Evolutionary conservation across 2,888 invertebrate species (phyloP).

Genomic region (Caenorhabditis becei): DNA sequence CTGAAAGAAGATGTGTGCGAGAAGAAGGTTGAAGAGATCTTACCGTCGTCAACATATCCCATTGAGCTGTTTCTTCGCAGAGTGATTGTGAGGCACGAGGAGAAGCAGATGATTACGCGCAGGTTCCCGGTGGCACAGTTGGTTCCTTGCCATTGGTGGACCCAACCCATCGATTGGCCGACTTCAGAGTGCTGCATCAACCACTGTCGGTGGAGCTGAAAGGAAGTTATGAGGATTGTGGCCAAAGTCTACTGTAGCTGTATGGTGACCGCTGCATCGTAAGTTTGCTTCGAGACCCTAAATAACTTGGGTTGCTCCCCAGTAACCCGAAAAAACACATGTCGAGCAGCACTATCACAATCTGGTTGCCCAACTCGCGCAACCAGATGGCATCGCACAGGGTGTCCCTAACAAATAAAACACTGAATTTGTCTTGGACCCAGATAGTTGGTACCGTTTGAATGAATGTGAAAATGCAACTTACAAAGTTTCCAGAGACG

Average conservation of each 20-base stretch:
- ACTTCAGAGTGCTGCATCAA: slow-evolving; percentile 24
- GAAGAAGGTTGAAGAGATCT: neutral
- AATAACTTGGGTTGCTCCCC: too few species aligned
- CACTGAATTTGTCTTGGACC: too few species aligned
- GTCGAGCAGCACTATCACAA: too few species aligned
- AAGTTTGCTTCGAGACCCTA: too few species aligned
- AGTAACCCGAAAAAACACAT: too few species aligned
- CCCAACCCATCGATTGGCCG: slow-evolving; percentile 33
- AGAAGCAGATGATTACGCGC: neutral
- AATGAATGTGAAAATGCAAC: neutral
- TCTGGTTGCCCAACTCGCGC: too few species aligned
- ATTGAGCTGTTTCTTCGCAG: neutral
- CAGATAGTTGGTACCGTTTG: neutral
- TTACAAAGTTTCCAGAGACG: slow-evolving; percentile 35
- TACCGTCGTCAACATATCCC: slow-evolving; percentile 15
- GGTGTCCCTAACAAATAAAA: too few species aligned
- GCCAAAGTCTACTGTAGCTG: too few species aligned
- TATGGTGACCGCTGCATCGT: too few species aligned
- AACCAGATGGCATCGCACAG: too few species aligned
- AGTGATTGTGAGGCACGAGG: slow-evolving; percentile 19
- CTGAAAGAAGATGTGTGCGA: neutral
- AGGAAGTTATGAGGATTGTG: too few species aligned
- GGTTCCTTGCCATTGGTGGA: slow-evolving; percentile 23
- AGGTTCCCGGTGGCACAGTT: slow-evolving; percentile 7
- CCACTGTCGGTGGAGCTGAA: slow-evolving; percentile 12